Evolutionary conservation across 2,888 invertebrate species (phyloP).

Genomic region (Alloplasta piceator): DNA sequence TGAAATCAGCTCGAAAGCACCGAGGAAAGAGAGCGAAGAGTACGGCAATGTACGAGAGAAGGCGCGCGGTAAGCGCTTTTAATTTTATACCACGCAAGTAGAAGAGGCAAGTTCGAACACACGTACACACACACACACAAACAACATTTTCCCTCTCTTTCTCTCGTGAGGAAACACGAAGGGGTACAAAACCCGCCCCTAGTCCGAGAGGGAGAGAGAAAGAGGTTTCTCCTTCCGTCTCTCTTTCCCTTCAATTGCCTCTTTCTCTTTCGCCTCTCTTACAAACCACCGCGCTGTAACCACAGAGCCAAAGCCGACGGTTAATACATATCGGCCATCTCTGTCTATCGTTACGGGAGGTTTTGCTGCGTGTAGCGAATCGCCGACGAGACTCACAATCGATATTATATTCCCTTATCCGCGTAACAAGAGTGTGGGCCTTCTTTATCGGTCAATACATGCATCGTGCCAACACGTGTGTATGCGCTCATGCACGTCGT

Average conservation of each 20-base stretch:
- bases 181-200: constrained; percentile 41
- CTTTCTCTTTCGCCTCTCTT: constrained; percentile 57
- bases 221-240: constrained; percentile 26
- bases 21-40: constrained; percentile 33
- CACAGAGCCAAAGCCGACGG: constrained; percentile 51
- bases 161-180: constrained; percentile 63
- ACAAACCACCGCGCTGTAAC: constrained; percentile 32
- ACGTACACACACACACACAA: constrained; percentile 43
- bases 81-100: constrained; percentile 66
- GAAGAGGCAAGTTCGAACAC: constrained; percentile 70
- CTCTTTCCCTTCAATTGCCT: constrained; percentile 40
- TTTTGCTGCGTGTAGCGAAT: constrained; percentile 60
- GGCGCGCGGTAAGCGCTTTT: constrained; percentile 59
- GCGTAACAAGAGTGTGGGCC: constrained; percentile 59
- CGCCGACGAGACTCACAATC: constrained; percentile 65
- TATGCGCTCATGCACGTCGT: constrained; percentile 20
- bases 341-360: constrained; percentile 17
- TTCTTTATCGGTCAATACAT: constrained; percentile 16
- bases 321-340: constrained; percentile 25
- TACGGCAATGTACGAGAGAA: constrained; percentile 31
- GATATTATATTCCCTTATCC: constrained; percentile 71
- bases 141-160: constrained; percentile 59
- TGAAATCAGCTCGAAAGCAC: constrained; percentile 44
- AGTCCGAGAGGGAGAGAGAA: constrained; percentile 25
- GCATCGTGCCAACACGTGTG: constrained; percentile 20